Evolutionary conservation across 2,888 invertebrate genomes (phyloP).

Genomic region (Caenorhabditis sp.): DNA sequence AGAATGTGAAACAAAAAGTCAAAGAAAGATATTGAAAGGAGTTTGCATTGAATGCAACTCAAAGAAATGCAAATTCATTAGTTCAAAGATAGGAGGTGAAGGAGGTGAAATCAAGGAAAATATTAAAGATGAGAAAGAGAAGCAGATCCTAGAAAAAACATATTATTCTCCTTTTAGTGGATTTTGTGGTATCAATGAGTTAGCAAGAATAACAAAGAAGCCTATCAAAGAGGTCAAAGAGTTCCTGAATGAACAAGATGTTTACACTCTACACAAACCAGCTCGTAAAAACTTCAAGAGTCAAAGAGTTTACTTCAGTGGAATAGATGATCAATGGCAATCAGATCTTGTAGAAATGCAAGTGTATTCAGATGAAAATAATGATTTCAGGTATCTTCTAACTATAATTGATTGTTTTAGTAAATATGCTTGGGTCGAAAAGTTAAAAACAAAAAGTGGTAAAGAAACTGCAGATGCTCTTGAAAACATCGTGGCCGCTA

Average conservation of each 20-base stretch:
- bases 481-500: no score
- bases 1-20: no score
- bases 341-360: conserved; percentile 69
- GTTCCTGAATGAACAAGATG: conserved; percentile 62
- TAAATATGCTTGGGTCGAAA: conserved; percentile 63
- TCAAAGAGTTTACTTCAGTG: conserved; percentile 58
- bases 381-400: conserved; percentile 55
- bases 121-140: no score
- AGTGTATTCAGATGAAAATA: conserved; percentile 63
- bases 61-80: no score
- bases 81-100: no score
- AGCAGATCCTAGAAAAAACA: no score
- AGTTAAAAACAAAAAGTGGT: conserved; percentile 62
- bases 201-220: conserved; percentile 45
- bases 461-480: conserved; percentile 65
- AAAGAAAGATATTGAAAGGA: no score
- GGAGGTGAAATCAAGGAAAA: no score
- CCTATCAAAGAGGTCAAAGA: conserved; percentile 55
- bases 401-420: conserved; percentile 61
- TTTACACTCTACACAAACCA: conserved; percentile 65
- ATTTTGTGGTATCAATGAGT: no score
- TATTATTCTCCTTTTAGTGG: no score
- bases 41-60: no score
- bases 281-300: conserved; percentile 58
- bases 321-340: conserved; percentile 66